Percentiles rank a stretch among this genome's conserved stretches.
These are phyloP conservation scores for Synaphobranchus kaupii DNA, from an alignment of 2,797 vertebrate genomes.

Conservation along the genomic window DNA sequence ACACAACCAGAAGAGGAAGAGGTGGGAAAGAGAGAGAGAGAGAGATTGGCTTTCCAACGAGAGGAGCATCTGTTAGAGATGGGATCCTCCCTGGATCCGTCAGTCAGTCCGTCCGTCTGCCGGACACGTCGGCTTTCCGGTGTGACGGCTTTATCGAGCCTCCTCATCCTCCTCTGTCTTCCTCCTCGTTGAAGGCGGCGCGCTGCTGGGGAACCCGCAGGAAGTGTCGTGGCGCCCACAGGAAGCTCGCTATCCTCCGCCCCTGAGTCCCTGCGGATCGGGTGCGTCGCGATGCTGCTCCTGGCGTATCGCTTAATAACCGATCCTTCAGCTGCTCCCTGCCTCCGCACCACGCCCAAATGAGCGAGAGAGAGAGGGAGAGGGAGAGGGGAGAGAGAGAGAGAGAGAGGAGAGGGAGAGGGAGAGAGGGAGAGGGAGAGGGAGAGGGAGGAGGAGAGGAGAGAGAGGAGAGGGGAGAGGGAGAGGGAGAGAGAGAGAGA, in stretches of 20 bases:
- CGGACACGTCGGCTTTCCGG: background rate
- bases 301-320: background rate
- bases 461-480: background rate
- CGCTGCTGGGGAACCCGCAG: background rate
- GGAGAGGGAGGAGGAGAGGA: background rate
- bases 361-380: background rate
- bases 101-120: background rate
- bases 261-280: background rate
- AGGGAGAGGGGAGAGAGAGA: background rate
- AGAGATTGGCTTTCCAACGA: constrained; percentile 36
- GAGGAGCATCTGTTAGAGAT: constrained; percentile 40
- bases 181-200: background rate
- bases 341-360: constrained; percentile 2
- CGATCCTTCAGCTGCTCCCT: background rate
- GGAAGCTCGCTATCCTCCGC: background rate
- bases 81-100: constrained; percentile 10
- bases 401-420: background rate
- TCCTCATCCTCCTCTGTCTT: background rate
- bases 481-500: background rate
- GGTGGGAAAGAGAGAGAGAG: constrained; percentile 27
- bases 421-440: background rate
- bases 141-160: background rate
- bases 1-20: constrained; percentile 40
- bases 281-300: background rate
- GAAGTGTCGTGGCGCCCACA: background rate